Base-by-base conservation (phyloP, 2,113 vertebrate species). In the Psittacula cyanocephala region DNA sequence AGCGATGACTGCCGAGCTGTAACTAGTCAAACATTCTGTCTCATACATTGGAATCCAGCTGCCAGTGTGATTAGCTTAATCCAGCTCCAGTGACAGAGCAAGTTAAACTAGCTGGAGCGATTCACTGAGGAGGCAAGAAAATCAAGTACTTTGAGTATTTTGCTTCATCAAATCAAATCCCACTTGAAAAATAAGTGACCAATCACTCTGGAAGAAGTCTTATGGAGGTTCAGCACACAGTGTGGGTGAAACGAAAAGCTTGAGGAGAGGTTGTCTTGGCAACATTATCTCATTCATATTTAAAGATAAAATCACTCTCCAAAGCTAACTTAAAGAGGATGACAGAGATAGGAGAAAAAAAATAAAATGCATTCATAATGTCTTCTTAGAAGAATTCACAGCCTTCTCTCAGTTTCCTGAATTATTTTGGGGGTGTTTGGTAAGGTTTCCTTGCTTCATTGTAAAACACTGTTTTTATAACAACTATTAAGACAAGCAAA, bases 231-330 rank as follows among this genome's bases (percentile, higher is more conserved):
- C 79, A 25, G 68, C 60, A 64, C 7, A 29, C 44, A 35, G 4
- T 9, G 31, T 25, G 27, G 62, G 41, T 0, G 2, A 75, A 92
- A 86, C 3, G 8, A 70, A 81, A 88, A 69, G 23, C 69, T 39
- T 68, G 59, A 88, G 59, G 67, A 82, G 60, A 78, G 59, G 86
- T 91, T 94, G 91, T 90, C 88, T 75, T 95, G 82, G 87, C 91
- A 96, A 95, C 93, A 43, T 57, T 12, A 2, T 27, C 74, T 88
- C 89, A 82, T 93, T 88, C 92, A 76, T 91, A 91, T 92, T 95
- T 96, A 81, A 92, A 88, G 75, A 91, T 57, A 70, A 79, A 78
- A 77, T 37, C 44, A 76, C 52, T 75, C 67, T 94, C 83, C 86
- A 95, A 91, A 95, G 68, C 77, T 65, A 87, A 75, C 41, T 67